Conservation (phyloP, 2,888 invertebrate genomes). For the Drosophila kambysellisi region DNA sequence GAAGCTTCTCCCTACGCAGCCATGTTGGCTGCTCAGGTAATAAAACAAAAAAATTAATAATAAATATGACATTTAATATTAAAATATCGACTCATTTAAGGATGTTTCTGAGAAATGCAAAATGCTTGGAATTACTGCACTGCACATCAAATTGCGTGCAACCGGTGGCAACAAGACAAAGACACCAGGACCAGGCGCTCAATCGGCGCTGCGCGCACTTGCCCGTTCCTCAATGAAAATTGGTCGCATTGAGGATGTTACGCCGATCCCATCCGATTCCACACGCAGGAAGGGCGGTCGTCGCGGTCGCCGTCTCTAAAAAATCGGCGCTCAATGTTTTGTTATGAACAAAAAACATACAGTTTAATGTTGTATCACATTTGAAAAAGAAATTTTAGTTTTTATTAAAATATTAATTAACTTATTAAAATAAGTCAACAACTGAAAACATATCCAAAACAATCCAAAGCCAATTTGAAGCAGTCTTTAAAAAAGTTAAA, state of each 20-base stretch:
- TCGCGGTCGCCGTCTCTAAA: conserved; percentile 99
- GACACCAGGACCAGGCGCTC: conserved; percentile 99
- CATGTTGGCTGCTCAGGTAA: conserved; percentile 99
- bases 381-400: too few species aligned
- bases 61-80: background rate
- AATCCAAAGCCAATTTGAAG: too few species aligned
- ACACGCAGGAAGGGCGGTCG: conserved; percentile 99
- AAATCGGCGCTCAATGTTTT: background rate
- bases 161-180: conserved; percentile 99
- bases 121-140: conserved; percentile 97
- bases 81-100: conserved; percentile 85
- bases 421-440: too few species aligned
- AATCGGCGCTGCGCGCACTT: conserved; percentile 98
- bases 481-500: too few species aligned
- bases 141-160: conserved; percentile 99
- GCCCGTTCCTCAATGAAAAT: conserved; percentile 99
- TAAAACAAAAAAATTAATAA: background rate
- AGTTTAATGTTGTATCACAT: too few species aligned
- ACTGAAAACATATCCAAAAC: too few species aligned
- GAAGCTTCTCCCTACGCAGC: conserved; percentile 99
- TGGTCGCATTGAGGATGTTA: conserved; percentile 99
- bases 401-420: too few species aligned
- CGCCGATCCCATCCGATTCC: conserved; percentile 99
- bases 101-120: conserved; percentile 99
- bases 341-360: conserved; percentile 1